Conservation (phyloP, 2,113 vertebrate species). For the Nycticryphes semicollaris region DNA sequence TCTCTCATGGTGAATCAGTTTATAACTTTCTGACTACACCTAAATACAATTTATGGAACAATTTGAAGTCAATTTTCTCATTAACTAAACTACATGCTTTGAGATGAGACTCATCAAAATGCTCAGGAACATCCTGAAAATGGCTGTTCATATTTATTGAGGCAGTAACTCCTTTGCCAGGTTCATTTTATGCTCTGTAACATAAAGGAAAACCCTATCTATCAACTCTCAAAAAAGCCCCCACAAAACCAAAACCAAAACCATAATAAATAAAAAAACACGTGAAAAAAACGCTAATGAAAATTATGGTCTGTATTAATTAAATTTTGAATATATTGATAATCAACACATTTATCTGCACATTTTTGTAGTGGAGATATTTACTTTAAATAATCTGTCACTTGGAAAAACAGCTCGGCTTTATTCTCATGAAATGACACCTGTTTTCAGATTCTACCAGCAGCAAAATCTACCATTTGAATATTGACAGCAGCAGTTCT, state of each 20-base stretch:
- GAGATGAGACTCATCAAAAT: not conserved
- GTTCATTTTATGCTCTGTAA: not conserved
- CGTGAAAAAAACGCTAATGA: not conserved
- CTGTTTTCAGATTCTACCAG: not conserved
- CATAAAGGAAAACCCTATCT: not conserved
- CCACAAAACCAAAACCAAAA: not conserved
- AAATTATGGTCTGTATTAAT: not conserved
- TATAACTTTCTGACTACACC: conserved; percentile 16
- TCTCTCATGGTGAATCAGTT: conserved; percentile 37
- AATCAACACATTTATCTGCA: not conserved
- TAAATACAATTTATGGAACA: conserved; percentile 42
- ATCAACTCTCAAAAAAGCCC: not conserved
- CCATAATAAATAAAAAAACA: no score
- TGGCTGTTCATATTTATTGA: not conserved
- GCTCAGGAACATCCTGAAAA: not conserved
- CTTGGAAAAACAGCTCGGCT: not conserved
- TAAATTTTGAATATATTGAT: not conserved
- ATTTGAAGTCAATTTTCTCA: conserved; percentile 31
- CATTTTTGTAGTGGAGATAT: not conserved
- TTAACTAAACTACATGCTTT: not conserved
- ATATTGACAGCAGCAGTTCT: not conserved
- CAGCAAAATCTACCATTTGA: not conserved
- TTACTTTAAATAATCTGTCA: not conserved
- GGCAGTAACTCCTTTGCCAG: not conserved
- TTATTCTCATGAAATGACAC: not conserved